Percentiles rank a stretch among this genome's conserved stretches.
These are phyloP conservation scores for Perodicticus potto DNA, from an alignment of 2,797 vertebrate genomes.

Conservation along the genomic window DNA sequence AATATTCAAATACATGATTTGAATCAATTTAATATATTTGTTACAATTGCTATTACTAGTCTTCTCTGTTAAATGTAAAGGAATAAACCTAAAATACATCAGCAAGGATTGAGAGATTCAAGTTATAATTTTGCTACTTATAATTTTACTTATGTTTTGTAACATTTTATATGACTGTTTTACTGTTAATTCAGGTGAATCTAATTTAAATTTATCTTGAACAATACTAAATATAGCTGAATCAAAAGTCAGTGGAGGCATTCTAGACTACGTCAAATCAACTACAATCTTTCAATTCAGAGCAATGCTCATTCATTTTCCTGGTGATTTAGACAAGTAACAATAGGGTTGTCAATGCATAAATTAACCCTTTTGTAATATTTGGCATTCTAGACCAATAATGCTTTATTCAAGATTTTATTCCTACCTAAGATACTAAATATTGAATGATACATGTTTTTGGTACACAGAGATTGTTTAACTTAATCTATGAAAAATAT, in stretches of 20 bases:
- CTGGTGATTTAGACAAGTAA: not conserved
- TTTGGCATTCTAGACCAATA: not conserved
- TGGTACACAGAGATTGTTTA: not conserved
- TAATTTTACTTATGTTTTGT: not conserved
- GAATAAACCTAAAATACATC: not conserved
- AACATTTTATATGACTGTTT: constrained; percentile 13
- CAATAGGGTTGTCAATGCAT: not conserved
- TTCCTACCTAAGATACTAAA: not conserved
- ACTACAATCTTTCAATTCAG: not conserved
- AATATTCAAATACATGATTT: not conserved
- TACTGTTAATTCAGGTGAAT: not conserved
- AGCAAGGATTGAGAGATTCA: not conserved
- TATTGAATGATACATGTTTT: not conserved
- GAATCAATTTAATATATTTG: constrained; percentile 25
- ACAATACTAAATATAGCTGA: not conserved
- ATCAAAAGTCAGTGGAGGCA: constrained; percentile 2
- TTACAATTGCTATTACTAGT: not conserved
- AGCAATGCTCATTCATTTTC: not conserved
- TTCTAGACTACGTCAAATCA: not conserved
- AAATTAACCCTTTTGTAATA: not conserved
- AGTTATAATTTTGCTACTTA: not conserved
- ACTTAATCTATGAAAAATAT: not conserved
- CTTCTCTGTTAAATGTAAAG: constrained; percentile 19
- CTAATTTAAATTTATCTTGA: constrained; percentile 45
- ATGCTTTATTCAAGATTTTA: constrained; percentile 17